Evolutionary conservation across 2,797 vertebrate genomes (phyloP), one percentile per base, ranked within the genome.

Genomic region (Arnoldichthys spilopterus): DNA sequence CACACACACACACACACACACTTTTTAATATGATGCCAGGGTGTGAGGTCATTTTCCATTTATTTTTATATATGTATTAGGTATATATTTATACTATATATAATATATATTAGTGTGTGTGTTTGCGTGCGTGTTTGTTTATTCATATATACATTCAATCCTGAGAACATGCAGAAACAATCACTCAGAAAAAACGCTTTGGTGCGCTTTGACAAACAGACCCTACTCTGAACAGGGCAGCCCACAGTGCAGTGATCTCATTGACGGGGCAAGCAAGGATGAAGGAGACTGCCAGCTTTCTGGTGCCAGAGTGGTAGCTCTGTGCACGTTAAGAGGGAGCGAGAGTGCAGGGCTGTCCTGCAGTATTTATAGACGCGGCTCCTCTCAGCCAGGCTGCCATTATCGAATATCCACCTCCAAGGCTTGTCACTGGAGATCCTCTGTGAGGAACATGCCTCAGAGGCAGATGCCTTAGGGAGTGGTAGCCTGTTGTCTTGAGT

Each of bases 311-410:
- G 85, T 83, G 84, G 82, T 89, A 87, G 78, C 84, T 88, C 77
- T 86, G 77, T 40, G 49, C 77, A 87, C 83, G 87, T 87, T 88
- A 88, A 92, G 90, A 88, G 84, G 81, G 84, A 90, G 89, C 78
- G 85, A 85, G 74, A 72, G 79, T 63, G 72, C 72, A 15, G 89
- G 86, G 85, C 84, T 86, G 87, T 90, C 90, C 89, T 91, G 82
- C 82, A 85, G 90, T 95, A 93, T 94, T 93, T 93, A 92, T 93
- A 94, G 88, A 85, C 76, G 75, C 82, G 82, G 86, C 87, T 89
- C 86, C 75, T 85, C 84, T 79, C 75, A 86, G 89, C 86, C 84
- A 78, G 86, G 45, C 78, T 87, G 86, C 87, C 86, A 80, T 90
- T 88, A 85, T 90, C 85, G 71, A 87, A 85, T 85, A 89, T 93